Evolutionary conservation across 2,888 invertebrate genomes (phyloP), one percentile per base, ranked within the genome.

Genomic region (Chaetogeoica ovagalla): DNA sequence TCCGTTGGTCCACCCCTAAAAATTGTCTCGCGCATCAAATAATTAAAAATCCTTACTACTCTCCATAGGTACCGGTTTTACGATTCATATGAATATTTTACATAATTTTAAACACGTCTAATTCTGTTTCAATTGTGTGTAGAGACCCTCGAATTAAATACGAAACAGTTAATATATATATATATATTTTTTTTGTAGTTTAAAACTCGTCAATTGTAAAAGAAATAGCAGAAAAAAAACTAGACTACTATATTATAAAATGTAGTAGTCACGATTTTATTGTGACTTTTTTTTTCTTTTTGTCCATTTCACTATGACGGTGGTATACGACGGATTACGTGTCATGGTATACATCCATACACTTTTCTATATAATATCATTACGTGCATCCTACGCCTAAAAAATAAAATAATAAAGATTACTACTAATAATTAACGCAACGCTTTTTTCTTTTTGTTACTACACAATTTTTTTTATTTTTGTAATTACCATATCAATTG

Each of bases 1-100:
- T 52, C 30, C n/a, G n/a, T n/a, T n/a, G n/a, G 43, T 62, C n/a
- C 63, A 71, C 62, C 70, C 79, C 65, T 57, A 43, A 55, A n/a
- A 66, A 57, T 63, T n/a, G 23, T 43, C 23, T 23, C 21, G 13
- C 8, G 19, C 23, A 43, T 9, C 7, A 39, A 74, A 37, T 39
- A 55, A 74, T 30, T 48, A 63, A 62, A 30, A 72, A 52, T 72
- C 13, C 48, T n/a, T n/a, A n/a, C n/a, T 62, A 62, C 19, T 62
- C 23, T 62, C 11, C 13, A 1, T n/a, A 43, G n/a, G 48, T 62
- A 8, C 8, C 0, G 21, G 48, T 43, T 59, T 43, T 17, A 59
- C 30, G 30, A 59, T 59, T 19, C n/a, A 43, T n/a, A n/a, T n/a
- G 19, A 63, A 30, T 17, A 19, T 37, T 5, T 8, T 63, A 30